Evolutionary conservation across 1,140 invertebrate genomes (phyloP), one percentile per base, ranked within the genome.

Genomic region (Hycleus phaleratus): DNA sequence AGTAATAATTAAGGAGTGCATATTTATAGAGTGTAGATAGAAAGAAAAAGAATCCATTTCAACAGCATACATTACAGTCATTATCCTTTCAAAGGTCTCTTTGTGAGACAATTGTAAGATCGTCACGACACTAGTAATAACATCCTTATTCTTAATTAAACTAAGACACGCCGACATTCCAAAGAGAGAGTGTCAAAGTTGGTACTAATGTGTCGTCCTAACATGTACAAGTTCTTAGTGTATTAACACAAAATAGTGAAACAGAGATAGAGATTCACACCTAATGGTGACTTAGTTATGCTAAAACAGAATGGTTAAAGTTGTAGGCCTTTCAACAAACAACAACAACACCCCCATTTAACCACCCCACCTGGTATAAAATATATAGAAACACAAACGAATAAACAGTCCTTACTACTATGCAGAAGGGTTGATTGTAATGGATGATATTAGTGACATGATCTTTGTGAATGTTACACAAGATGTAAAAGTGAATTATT

Each of bases 111-210:
- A 59, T 59, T 59, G 58, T 54, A 53, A 48, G 58, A 47, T 50
- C 32, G 32, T 32, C 32, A 32, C 32, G 32, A 7, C 32, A 32
- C 32, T 32, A 54, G 46, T 54, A 59, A 59, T 59, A 55, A 54
- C 58, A 51, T 50, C 58, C 58, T 59, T 59, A 59, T 59, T 59
- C 58, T 59, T 59, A 59, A 59, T 59, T 59, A 59, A 59, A 55
- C 50, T 54, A 55, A 59, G 58, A 59, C 4, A 32, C 32, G 32
- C 49, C 56, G 49, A 51, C 56, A 58, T 58, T 59, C 52, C 58
- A 59, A 59, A 59, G 51, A 39, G 46, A 42, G 58, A 54, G 58
- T 50, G 52, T 59, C 58, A 59, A 59, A 59, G 58, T 59, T 51
- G 32, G 32, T 32, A 47, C 58, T 59, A 59, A 59, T 59, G 58